Base-by-base conservation (phyloP, 1,140 invertebrate species). In the Aphaenogaster floridana region DNA sequence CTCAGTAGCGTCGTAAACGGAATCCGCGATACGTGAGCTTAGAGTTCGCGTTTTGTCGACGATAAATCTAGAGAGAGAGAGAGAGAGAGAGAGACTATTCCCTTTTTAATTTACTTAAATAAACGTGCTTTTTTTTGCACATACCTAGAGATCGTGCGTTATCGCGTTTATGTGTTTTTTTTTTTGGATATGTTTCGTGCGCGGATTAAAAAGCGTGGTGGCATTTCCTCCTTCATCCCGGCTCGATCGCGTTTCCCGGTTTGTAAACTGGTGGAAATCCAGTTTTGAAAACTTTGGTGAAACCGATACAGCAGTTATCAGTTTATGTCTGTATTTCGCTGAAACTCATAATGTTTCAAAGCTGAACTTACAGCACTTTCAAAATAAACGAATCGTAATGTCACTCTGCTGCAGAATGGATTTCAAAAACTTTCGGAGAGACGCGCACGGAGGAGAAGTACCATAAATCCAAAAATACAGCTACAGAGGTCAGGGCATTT, bases 261-360 rank as follows among this genome's bases (percentile, higher is more conserved):
- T 84, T 84, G 42, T 74, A 76, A 72, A 84, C 42, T 61, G 50
- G 54, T 39, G 69, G 54, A n/a, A 84, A 59, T 84, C 13, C 17
- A 76, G 69, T 84, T 61, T 57, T 21, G 42, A 61, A 50, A 84
- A 84, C 69, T 84, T 84, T 84, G 28, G 80, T 48, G 59, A 76
- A 74, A 84, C 59, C 54, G 42, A 84, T 84, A 74, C 36, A 61
- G 80, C 39, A 48, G 54, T 39, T 63, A 84, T 76, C 80, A 74
- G 69, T 76, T 84, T 84, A 76, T 84, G 54, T 76, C 69, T 34
- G 69, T 48, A 48, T 52, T 76, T 39, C 28, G 54, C 7, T 76
- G 69, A 84, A 74, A 76, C 80, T 76, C 80, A 84, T 84, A 76
- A 84, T 76, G 80, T 74, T 74, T 74, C 42, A 74, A 39, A 74